Evolutionary conservation across 2,888 invertebrate genomes (phyloP), one percentile per base, ranked within the genome.

Genomic region (Unio delphinus): DNA sequence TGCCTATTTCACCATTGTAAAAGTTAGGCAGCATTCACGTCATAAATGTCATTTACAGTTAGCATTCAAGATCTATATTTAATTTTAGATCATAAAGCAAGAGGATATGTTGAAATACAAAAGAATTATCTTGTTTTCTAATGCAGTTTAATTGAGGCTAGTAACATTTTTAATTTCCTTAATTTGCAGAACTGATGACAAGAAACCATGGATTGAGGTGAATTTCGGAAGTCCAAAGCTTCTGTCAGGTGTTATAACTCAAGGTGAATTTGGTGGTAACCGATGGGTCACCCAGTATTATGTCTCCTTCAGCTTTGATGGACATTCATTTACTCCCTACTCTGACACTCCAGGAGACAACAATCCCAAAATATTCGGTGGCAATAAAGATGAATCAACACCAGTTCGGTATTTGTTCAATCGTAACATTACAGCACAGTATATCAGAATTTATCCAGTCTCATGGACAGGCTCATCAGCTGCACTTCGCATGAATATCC

Each of bases 201-300:
- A 70, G 11, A 67, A 72, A 17, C 83, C 80, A 26, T 86, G 82
- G 83, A 82, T 86, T 26, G 81, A 83, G 65, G 80, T 86, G 11
- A 79, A 83, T 69, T 81, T 86, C 68, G 61, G 70, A 61, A 70
- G 79, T 18, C 78, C 81, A 6, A 84, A 82, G 61, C 74, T 84
- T 11, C 64, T 86, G 28, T 81, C 81, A 62, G 86, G 86, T 58
- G 72, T 86, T 17, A 64, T 81, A 20, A 86, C 84, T 8, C 84
- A 85, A 63, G 86, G 85, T 17, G 80, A 80, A 64, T 78, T 76
- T 54, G 72, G 75, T 23, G 63, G 68, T 3, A 69, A 75, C 15
- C 73, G 77, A 45, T 85, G 82, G 83, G 79, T 84, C 8, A 79
- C 78, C 60, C 67, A 75, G 17, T 86, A 81, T 72, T 72, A 73